phyloP scores from a whole-genome alignment of 2,888 invertebrate genomes.

The Andrena bicolor region DNA sequence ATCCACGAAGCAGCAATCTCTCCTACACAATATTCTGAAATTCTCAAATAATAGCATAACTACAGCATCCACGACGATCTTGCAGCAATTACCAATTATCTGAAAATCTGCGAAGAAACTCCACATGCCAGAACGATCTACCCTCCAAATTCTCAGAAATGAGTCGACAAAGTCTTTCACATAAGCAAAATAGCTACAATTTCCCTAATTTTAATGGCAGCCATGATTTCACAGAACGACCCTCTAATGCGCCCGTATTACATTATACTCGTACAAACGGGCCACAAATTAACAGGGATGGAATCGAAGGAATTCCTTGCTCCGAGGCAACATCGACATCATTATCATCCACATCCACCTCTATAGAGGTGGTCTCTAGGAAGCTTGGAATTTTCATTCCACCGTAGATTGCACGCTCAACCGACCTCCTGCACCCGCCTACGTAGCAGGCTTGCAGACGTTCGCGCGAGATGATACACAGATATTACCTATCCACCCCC shows the following conservation, averaged over 20 bases:
- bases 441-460: conserved; percentile 32
- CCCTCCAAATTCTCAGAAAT: no score
- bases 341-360: conserved; percentile 67
- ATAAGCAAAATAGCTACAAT: no score
- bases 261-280: background rate
- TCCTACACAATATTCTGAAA: no score
- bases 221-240: background rate
- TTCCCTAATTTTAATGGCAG: background rate
- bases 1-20: no score
- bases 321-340: conserved; percentile 35
- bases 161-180: no score
- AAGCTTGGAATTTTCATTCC: conserved; percentile 73
- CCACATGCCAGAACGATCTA: no score
- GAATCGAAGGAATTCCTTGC: conserved; percentile 22
- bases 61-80: no score
- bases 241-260: background rate
- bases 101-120: no score
- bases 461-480: conserved; percentile 57
- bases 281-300: conserved; percentile 31
- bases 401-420: conserved; percentile 62
- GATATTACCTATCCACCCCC: conserved; percentile 46
- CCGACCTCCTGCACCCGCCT: conserved; percentile 40
- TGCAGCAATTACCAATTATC: no score
- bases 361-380: conserved; percentile 8
- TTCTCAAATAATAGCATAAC: no score